phyloP scores from a whole-genome alignment of 2,113 vertebrate species.

The Pterocles orientalis region DNA sequence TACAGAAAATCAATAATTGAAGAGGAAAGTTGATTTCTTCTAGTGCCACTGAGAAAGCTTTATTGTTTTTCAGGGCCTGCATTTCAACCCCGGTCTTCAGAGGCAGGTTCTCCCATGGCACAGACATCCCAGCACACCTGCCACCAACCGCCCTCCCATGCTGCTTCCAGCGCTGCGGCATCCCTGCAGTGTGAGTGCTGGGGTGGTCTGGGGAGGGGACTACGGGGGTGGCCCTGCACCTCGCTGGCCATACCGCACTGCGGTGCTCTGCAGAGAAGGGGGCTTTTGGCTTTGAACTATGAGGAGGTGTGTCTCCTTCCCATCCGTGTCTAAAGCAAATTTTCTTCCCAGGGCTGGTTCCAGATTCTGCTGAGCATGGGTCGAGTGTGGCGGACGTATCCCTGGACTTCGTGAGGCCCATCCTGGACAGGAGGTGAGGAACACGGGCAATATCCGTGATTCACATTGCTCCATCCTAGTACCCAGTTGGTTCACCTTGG shows the following conservation, averaged over 20 bases:
- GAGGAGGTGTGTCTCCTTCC: background rate
- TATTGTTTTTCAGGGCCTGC: background rate
- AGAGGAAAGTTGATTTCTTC: background rate
- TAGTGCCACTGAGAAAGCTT: background rate
- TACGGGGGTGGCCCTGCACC: background rate
- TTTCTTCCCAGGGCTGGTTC: background rate
- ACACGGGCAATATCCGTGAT: background rate
- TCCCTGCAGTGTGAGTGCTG: background rate
- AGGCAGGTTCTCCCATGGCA: background rate
- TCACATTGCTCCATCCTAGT: background rate
- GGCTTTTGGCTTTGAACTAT: background rate
- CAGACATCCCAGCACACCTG: background rate
- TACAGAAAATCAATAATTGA: background rate
- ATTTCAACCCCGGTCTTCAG: background rate
- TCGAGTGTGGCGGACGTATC: accelerated
- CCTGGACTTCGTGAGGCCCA: background rate
- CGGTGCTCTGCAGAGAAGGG: background rate
- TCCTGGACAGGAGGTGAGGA: background rate
- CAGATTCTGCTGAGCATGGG: background rate
- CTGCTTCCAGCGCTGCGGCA: background rate
- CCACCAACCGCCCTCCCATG: background rate
- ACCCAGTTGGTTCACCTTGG: background rate
- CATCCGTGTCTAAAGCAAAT: background rate
- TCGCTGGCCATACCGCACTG: accelerated
- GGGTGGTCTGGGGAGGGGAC: background rate